Base-by-base conservation (phyloP, 2,888 invertebrate species). In the Horisme vitalbata region DNA sequence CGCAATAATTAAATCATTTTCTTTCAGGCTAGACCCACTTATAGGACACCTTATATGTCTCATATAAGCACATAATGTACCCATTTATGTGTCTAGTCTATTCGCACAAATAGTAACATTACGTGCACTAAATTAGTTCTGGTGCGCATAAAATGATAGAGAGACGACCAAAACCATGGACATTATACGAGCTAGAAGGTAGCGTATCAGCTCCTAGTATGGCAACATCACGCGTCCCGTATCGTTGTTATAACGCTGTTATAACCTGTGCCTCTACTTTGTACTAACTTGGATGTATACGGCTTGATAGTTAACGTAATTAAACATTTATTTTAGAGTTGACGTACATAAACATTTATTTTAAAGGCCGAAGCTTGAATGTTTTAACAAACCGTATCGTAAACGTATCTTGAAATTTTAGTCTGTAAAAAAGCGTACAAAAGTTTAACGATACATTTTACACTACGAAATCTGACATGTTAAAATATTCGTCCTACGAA, bases 201-300 rank as follows among this genome's bases (percentile, higher is more conserved):
- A 41, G 37, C 46, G 54, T 61, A 61, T 56, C 56, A 41, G 23
- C 35, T 28, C 83, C 79, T 71, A 68, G 76, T 85, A 83, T 82
- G 86, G 85, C 74, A 73, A 79, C 75, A 79, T 86, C 84, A 85
- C 83, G 84, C 81, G 76, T 78, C 59, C 62, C 67, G 75, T 82
- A 83, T 83, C 81, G 79, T 75, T 83, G 83, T 80, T 83, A 76
- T 78, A 83, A 79, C 79, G 79, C 80, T 71, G 75, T 71, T 71
- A n/a, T n/a, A n/a, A 75, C 75, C 72, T 64, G 71, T 75, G 70
- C 75, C 71, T 68, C 75, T 73, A 68, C 67, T 57, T 67, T 64
- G 69, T 74, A 59, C 69, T 62, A 59, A 63, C 57, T 52, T 59
- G 47, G 55, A 57, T 6, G 3, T 8, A 30, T n/a, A 1, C 1